Conservation (phyloP, 1,140 invertebrate species). For the Papilio aristodemus region DNA sequence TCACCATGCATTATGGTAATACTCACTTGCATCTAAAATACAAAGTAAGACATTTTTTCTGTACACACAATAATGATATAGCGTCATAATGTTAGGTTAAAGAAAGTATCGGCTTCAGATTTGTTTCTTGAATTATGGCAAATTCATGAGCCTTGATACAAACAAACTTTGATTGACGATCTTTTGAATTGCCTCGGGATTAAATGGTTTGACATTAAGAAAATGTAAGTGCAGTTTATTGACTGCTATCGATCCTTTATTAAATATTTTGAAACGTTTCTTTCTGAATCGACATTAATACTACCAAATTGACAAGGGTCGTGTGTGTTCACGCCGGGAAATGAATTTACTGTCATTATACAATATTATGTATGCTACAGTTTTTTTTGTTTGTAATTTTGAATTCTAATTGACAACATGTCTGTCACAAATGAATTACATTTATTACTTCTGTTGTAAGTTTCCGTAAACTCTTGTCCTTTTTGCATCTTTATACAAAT, state of each 20-base stretch:
- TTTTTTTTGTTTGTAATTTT: no score
- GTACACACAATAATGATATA: slow-evolving; percentile 25
- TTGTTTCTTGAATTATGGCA: slow-evolving; percentile 27
- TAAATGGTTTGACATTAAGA: slow-evolving; percentile 20
- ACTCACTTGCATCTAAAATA: slow-evolving; percentile 18
- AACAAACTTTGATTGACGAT: slow-evolving; percentile 22
- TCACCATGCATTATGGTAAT: slow-evolving; percentile 26
- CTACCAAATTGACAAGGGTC: neutral
- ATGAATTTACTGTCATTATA: no score
- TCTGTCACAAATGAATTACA: no score
- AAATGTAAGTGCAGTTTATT: neutral
- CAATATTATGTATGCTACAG: no score
- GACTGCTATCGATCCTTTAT: neutral
- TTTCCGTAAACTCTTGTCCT: no score
- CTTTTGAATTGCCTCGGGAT: neutral
- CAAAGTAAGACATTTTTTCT: slow-evolving; percentile 28
- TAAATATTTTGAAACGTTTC: neutral
- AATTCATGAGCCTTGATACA: slow-evolving; percentile 19
- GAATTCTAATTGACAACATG: no score
- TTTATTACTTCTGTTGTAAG: no score
- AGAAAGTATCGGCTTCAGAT: neutral
- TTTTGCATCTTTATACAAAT: no score
- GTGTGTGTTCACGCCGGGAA: no score
- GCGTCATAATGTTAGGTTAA: slow-evolving; percentile 23
- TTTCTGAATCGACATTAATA: slow-evolving; percentile 10